A percentile compares a stretch with the other conserved stretches of the same genome.
phyloP scores from a whole-genome alignment of 2,888 invertebrate genomes.

The Halocaridina rubra region DNA sequence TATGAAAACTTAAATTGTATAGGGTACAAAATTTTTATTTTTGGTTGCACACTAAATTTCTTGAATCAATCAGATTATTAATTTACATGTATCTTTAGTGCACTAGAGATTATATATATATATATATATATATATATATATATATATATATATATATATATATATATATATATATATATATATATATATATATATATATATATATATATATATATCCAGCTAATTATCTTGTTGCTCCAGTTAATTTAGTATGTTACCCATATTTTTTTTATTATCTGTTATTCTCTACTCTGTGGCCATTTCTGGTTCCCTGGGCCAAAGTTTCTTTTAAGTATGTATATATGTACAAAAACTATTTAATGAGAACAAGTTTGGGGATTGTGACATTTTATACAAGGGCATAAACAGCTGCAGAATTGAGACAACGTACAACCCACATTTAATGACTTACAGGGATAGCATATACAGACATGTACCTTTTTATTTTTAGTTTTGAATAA shows the following conservation, averaged over 20 bases:
- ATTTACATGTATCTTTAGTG: too few relatives aligned
- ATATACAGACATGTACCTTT: constrained; percentile 14
- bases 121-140: too few relatives aligned
- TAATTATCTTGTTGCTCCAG: too few relatives aligned
- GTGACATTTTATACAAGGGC: constrained; percentile 41
- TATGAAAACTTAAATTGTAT: constrained; percentile 34
- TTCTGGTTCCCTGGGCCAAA: constrained; percentile 49
- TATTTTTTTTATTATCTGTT: constrained; percentile 19
- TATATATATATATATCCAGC: too few relatives aligned
- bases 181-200: too few relatives aligned
- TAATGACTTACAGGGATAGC: background rate
- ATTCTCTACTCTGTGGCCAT: constrained; percentile 46
- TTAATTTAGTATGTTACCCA: too few relatives aligned
- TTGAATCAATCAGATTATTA: too few relatives aligned
- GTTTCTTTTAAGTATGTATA: constrained; percentile 27
- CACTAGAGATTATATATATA: too few relatives aligned
- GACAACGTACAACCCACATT: constrained; percentile 9
- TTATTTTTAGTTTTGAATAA: too few relatives aligned
- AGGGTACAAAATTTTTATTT: constrained; percentile 53
- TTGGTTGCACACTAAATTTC: too few relatives aligned
- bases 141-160: too few relatives aligned
- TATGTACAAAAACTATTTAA: constrained; percentile 22
- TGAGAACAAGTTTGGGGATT: constrained; percentile 50
- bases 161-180: too few relatives aligned
- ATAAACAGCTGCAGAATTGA: constrained; percentile 40